Evolutionary conservation across 2,888 invertebrate genomes (phyloP), one percentile per base, ranked within the genome.

Genomic region (Nephrotoma guestfalica): DNA sequence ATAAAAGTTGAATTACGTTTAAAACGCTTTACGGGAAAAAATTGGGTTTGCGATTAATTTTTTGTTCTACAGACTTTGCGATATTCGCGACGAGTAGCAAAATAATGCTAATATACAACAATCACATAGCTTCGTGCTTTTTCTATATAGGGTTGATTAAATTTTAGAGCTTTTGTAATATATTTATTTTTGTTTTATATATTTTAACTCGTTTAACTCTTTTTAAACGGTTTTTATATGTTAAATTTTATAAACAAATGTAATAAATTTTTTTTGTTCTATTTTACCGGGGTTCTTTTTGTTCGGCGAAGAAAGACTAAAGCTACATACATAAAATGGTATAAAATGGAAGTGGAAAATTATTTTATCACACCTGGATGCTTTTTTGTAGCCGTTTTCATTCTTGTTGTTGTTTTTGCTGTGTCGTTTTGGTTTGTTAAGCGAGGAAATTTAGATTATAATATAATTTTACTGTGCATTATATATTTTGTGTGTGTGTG

Each of bases 281-380:
- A 30, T 30, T 30, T 30, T 30, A 30, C 30, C 30, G 30, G 30
- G 30, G 41, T 84, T 84, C 84, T 84, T 41, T 84, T 41, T 84
- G 30, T 4, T 41, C 40, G 40, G 83, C 5, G 84, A 41, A 84
- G 84, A 84, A 84, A 84, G 84, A 41, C 41, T 41, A 84, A 41
- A 84, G 42, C 41, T 41, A n/a, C 13, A 84, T 41, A n/a, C 13
- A 84, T n/a, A 41, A 41, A 83, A 83, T 83, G 83, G 30, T 83
- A 41, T 15, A 84, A 84, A 84, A 84, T 84, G 41, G 41, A 84
- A 84, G 41, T 84, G 84, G 84, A 84, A 84, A 84, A 84, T 84
- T 84, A 84, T 84, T 84, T 84, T 84, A 84, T 84, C 84, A 84
- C 84, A 84, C 84, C 84, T 84, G 84, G 84, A 84, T 84, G 84